Base-by-base conservation (phyloP, 1,140 invertebrate species). In the Drosophila ironensis region DNA sequence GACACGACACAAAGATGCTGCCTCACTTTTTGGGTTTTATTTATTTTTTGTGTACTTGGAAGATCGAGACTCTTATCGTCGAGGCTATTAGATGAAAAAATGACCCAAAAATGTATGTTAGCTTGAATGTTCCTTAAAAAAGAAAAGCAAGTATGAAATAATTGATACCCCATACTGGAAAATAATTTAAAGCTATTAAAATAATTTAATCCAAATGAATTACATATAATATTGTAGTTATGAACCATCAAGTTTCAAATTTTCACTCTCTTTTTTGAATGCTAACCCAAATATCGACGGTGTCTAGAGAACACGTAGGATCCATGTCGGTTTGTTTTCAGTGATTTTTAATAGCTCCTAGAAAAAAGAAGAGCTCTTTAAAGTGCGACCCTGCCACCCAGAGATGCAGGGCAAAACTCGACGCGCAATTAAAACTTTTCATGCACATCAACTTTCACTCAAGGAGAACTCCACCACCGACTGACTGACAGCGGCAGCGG, bases 361-460 rank as follows among this genome's bases (percentile, higher is more conserved):
- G 9, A 8, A 12, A n/a, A 50, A 38, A 28, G 8, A 67, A 47
- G 25, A 35, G n/a, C n/a, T n/a, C n/a, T n/a, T n/a, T 33, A 47
- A 17, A 47, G 8, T 14, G 33, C 40, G 38, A 59, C 66, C 61
- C 56, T 63, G 73, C 78, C 77, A 76, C 78, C 78, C 78, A 82
- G 54, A 48, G 46, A 47, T 63, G 20, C 28, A 37, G 27, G 11
- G 40, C 44, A 16, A 57, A 64, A 77, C 73, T 84, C 77, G 78
- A 73, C 78, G 77, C 77, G 78, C 78, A 82, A 82, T 82, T 82
- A 84, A 82, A 82, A 82, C 78, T 82, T 78, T 82, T 82, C 78
- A 82, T 82, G 78, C 78, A 82, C 78, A 82, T 82, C 78, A 82
- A 82, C 78, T 84, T 82, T 82, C 78, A 82, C 78, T 82, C 73